Base-by-base conservation (phyloP, 2,113 vertebrate species). In the Hepsetus odoe region DNA sequence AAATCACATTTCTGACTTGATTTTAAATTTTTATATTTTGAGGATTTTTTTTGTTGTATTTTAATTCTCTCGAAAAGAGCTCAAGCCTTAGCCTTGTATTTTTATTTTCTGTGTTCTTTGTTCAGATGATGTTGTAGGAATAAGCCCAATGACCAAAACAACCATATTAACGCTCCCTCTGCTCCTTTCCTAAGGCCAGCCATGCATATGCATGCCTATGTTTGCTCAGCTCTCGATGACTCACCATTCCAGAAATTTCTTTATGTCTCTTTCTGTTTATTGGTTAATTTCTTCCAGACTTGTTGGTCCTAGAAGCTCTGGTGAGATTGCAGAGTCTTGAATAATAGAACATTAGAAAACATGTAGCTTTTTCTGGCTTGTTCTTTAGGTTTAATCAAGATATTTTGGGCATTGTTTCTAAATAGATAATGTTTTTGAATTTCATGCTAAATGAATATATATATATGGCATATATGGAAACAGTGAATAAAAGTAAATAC, bases 241-340 rank as follows among this genome's bases (percentile, higher is more conserved):
- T 65, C 61, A 65, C 38, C 32, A 38, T 65, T 62, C 59, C 26
- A 32, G 59, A 62, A 32, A 62, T 4, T 62, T 62, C 59, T 32
- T 5, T 33, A 7, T 11, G 20, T 5, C 61, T 38, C 32, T 33
- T 33, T 20, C 32, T 22, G 32, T 33, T 22, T 8, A n/a, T 38
- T 65, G n/a, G 32, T 33, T 22, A 22, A n/a, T 65, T 38, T 38
- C 20, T 65, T 20, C 22, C 18, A 22, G 51, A 55, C n/a, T n/a
- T 55, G 18, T 65, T 61, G 32, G 5, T 38, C 61, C 18, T 38
- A n/a, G 61, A 2, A 35, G 32, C 61, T 65, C 33, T 65, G 61
- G 59, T 38, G 20, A 38, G 33, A 65, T 38, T 12, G 12, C 32
- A 11, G n/a, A n/a, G n/a, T n/a, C n/a, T 35, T 65, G 20, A n/a